Conservation (phyloP, 1,140 invertebrate genomes). For the Macrotrachela quadricornifera region DNA sequence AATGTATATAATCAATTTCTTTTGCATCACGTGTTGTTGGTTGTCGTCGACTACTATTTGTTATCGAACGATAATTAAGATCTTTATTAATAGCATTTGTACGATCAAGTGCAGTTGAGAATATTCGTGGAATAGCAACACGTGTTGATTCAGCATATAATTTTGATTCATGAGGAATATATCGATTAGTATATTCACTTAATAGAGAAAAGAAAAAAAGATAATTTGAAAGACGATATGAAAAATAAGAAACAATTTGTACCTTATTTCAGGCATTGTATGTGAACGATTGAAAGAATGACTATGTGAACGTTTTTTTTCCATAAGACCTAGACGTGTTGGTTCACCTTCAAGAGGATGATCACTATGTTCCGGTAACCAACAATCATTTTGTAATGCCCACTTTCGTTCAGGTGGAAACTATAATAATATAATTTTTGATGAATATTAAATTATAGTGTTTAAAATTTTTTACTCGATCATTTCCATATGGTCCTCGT, state of each 20-base stretch:
- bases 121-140: no score
- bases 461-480: no score
- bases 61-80: no score
- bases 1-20: slow-evolving; percentile 2
- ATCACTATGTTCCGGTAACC: slow-evolving; percentile 7
- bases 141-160: no score
- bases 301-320: neutral
- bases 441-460: no score
- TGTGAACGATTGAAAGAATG: neutral
- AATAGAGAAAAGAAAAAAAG: no score
- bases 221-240: no score
- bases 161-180: no score
- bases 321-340: neutral
- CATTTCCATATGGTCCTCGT: neutral
- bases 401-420: slow-evolving; percentile 7
- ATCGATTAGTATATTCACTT: neutral
- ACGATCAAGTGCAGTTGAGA: no score
- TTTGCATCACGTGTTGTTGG: slow-evolving; percentile 1
- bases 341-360: slow-evolving; percentile 2
- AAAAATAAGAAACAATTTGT: no score
- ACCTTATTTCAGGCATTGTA: no score
- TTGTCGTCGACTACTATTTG: neutral
- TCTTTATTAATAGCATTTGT: no score
- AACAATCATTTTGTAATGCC: neutral
- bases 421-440: neutral